Evolutionary conservation across 2,113 vertebrate species (phyloP).

Genomic region (Leptosomus discolor): DNA sequence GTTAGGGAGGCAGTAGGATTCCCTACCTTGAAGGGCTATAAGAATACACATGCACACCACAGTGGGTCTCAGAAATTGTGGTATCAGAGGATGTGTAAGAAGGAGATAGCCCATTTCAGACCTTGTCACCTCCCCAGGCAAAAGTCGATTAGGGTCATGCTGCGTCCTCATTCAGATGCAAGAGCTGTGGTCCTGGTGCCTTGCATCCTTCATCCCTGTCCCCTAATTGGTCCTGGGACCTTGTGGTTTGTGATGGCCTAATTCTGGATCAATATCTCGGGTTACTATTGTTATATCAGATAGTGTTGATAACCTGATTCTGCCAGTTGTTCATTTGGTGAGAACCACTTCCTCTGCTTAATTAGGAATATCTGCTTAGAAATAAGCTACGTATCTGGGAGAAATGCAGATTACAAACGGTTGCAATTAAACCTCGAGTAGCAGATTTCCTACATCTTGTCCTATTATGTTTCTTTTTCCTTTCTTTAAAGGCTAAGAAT

Average conservation of each 20-base stretch:
- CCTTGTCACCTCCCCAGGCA: not conserved
- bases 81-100: not conserved
- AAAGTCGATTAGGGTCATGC: not conserved
- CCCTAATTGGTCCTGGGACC: not conserved
- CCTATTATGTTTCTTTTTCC: not conserved
- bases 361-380: constrained; percentile 35
- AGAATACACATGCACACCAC: not conserved
- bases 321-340: not conserved
- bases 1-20: not conserved
- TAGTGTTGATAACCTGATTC: not conserved
- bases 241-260: not conserved
- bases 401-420: constrained; percentile 34
- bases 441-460: not conserved
- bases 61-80: not conserved
- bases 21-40: not conserved
- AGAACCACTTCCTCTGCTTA: constrained; percentile 12
- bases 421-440: not conserved
- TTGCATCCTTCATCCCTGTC: not conserved
- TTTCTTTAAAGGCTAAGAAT: not conserved
- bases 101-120: not conserved
- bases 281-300: not conserved
- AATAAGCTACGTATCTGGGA: not conserved
- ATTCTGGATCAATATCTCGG: not conserved
- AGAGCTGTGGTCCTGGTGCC: not conserved
- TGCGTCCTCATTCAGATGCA: not conserved